Conservation (phyloP, 2,888 invertebrate species). For the Sarcophaga rosellei region DNA sequence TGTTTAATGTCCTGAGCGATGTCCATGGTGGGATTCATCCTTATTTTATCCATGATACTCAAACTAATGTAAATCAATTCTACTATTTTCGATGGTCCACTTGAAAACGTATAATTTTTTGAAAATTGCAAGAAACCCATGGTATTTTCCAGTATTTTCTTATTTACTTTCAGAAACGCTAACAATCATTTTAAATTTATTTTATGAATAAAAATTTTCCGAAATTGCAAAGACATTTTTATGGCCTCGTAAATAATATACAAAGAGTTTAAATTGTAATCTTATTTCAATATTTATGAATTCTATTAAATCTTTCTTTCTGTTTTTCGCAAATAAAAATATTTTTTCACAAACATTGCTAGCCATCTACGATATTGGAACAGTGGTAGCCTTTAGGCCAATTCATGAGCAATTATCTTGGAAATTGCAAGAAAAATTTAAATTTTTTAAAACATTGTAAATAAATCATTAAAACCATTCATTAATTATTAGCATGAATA, state of each 20-base stretch:
- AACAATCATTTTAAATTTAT: neutral
- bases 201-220: neutral
- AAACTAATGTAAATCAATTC: no score
- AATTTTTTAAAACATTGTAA: neutral
- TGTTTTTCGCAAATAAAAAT: neutral
- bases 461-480: neutral
- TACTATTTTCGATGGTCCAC: no score
- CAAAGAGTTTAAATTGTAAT: conserved; percentile 26
- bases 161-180: no score
- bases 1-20: no score
- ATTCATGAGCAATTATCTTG: conserved; percentile 34
- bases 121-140: no score
- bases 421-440: neutral
- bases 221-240: conserved; percentile 26
- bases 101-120: no score
- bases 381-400: conserved; percentile 13
- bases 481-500: neutral
- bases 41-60: no score
- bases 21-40: no score
- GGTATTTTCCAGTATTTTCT: no score
- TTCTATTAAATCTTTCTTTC: neutral
- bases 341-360: neutral
- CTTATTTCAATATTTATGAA: conserved; percentile 1
- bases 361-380: conserved; percentile 2
- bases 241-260: conserved; percentile 17